Conservation (phyloP, 2,888 invertebrate genomes). For the Sphaerophoria taeniata region DNA sequence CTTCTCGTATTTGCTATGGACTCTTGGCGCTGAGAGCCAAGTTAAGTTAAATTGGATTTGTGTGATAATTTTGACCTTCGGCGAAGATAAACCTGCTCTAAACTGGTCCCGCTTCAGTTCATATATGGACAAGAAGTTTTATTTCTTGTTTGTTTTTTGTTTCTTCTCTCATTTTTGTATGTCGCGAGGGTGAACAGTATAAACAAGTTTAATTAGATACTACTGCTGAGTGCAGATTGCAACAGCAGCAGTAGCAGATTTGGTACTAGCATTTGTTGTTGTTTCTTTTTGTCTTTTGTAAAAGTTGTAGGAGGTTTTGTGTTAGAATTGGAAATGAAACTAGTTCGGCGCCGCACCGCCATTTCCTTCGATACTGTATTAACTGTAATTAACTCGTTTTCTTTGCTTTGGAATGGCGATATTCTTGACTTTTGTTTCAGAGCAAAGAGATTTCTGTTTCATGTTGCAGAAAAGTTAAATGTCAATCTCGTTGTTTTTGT, state of each 20-base stretch:
- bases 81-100: constrained; percentile 41
- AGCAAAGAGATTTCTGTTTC: constrained; percentile 26
- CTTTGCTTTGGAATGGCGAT: constrained; percentile 20
- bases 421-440: neutral
- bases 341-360: neutral
- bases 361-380: neutral
- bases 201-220: constrained; percentile 64
- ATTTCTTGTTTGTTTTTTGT: neutral
- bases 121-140: neutral
- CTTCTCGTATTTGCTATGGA: neutral
- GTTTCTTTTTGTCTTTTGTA: neutral
- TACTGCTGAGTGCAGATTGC: constrained; percentile 1
- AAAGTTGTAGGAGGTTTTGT: constrained; percentile 40
- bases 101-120: neutral
- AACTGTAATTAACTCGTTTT: constrained; percentile 48
- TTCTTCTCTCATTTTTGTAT: neutral
- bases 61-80: constrained; percentile 61
- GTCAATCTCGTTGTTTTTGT: constrained; percentile 17
- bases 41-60: constrained; percentile 20
- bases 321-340: neutral
- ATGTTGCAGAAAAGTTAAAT: constrained; percentile 31
- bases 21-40: neutral
- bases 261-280: constrained; percentile 23
- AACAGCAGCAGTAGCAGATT: constrained; percentile 30
- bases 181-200: constrained; percentile 37